Base-by-base conservation (phyloP, 92 coral and sea anemone species). In the Epizoanthus illoricatus region DNA sequence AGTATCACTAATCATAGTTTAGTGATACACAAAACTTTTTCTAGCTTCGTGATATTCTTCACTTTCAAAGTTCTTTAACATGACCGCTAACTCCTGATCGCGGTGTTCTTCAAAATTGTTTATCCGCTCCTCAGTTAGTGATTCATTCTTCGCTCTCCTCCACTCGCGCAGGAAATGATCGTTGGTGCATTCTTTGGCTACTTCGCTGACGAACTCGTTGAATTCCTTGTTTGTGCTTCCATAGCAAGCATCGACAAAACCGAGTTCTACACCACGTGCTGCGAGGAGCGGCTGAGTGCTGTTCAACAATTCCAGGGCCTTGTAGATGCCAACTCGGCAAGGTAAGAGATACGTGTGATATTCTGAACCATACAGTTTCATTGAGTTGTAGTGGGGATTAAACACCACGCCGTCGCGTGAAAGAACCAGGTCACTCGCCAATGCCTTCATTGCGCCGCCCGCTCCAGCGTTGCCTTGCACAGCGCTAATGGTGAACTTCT, bases 401-500 rank as follows among this genome's bases (percentile, higher is more conserved):
- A 91, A 64, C 33, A 91, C 95, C 23, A 84, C 88, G 2, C 92
- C 95, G 18, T 89, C 92, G 69, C 95, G 95, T 65, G 95, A 85
- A 18, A 89, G 56, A 16, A 84, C 92, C 15, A 91, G 57, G 80
- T 91, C 95, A 68, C 95, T 89, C 8, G 95, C 95, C 72, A 91
- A 49, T n/a, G 91, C 95, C 91, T 86, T 89, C 95, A 91, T 91
- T 45, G 71, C 90, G 18, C 95, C 95, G 21, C 95, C 95, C 28
- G 95, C 95, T 71, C 95, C 95, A 20, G 93, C 95, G 65, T 91
- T 91, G 33, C 95, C 92, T 56, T 85, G 92, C 7, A 91, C 59
- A 49, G 95, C 95, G 55, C 91, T 79, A 65, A 91, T 63, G 73
- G 92, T 91, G 64, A 91, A 49, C 72, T 91, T 89, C 84, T 91